phyloP scores from a whole-genome alignment of 2,797 vertebrate species.

The Streptopelia turtur region DNA sequence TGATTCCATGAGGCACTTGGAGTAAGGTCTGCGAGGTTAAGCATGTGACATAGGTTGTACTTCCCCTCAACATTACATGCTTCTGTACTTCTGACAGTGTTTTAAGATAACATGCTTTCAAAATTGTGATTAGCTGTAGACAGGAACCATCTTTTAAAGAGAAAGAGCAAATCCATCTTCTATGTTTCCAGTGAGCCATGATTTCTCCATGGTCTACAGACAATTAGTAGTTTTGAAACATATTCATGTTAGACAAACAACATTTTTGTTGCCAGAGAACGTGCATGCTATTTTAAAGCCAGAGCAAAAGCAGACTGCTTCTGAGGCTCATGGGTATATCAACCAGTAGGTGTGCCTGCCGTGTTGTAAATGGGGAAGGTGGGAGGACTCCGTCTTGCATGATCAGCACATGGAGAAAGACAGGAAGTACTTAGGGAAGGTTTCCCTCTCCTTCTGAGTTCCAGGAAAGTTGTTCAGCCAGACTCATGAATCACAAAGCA shows the following conservation, averaged over 20 bases:
- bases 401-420: constrained; percentile 59
- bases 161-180: background rate
- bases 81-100: background rate
- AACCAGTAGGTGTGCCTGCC: constrained; percentile 40
- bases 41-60: background rate
- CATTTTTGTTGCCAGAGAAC: background rate
- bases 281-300: background rate
- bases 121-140: background rate
- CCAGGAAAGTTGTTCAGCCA: constrained; percentile 76
- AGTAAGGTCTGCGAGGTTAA: background rate
- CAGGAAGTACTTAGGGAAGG: constrained; percentile 78
- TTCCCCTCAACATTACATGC: background rate
- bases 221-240: background rate
- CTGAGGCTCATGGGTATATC: constrained; percentile 9
- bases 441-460: constrained; percentile 74
- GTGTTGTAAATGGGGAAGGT: constrained; percentile 59
- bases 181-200: background rate
- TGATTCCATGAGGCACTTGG: background rate
- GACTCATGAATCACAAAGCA: constrained; percentile 77
- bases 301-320: constrained; percentile 6
- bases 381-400: constrained; percentile 50
- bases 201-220: background rate
- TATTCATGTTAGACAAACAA: background rate
- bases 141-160: background rate
- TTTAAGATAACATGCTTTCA: background rate